phyloP scores from a whole-genome alignment of 2,888 invertebrate species.

The Malthinus flaveolus region DNA sequence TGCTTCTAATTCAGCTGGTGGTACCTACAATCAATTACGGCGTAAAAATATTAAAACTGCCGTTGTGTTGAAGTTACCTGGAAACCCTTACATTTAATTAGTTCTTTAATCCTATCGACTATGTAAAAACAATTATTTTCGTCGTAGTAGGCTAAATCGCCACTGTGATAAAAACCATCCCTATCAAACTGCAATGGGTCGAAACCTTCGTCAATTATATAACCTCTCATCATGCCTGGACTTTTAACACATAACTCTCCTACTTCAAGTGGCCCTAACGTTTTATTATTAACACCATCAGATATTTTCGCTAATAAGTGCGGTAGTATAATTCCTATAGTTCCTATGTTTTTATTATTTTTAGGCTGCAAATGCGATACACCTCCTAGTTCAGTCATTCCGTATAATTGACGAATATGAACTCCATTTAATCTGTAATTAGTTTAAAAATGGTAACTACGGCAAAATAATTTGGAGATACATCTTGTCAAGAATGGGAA shows the following conservation, averaged over 20 bases:
- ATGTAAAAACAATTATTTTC: constrained; percentile 73
- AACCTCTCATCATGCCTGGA: constrained; percentile 67
- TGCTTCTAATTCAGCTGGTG: constrained; percentile 83
- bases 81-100: constrained; percentile 85
- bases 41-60: neutral
- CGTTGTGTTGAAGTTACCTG: constrained; percentile 57
- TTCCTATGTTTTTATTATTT: neutral
- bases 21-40: constrained; percentile 56
- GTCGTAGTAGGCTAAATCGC: constrained; percentile 81
- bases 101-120: constrained; percentile 81
- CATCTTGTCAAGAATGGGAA: too few relatives aligned
- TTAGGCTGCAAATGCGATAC: neutral
- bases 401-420: constrained; percentile 9
- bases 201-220: constrained; percentile 67
- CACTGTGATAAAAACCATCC: constrained; percentile 75
- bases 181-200: constrained; percentile 65
- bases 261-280: constrained; percentile 61
- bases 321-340: constrained; percentile 64
- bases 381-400: constrained; percentile 9
- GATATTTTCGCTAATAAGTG: constrained; percentile 61
- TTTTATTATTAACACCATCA: constrained; percentile 62
- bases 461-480: too few relatives aligned
- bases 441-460: too few relatives aligned
- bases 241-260: constrained; percentile 85
- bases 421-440: neutral